These are phyloP conservation scores for Ceratina calcarata DNA, from an alignment of 1,140 invertebrate species.

Conservation along the genomic window DNA sequence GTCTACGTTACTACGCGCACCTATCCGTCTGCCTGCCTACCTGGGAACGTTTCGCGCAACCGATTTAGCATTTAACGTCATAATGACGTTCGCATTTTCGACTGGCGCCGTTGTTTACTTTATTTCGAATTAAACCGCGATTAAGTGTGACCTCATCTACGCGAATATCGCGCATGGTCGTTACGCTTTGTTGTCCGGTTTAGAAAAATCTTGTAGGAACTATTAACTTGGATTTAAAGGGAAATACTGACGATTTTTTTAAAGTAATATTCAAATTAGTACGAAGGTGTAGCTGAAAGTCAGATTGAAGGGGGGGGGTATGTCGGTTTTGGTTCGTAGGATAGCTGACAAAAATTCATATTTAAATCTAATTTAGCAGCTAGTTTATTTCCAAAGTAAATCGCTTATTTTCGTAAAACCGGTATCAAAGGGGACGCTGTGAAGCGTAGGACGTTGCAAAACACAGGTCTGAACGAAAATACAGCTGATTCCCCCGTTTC, in stretches of 20 bases:
- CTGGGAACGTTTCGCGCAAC: conserved; percentile 46
- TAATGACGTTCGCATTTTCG: conserved; percentile 74
- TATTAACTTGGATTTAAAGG: no score
- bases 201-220: conserved; percentile 1
- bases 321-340: no score
- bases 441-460: not conserved
- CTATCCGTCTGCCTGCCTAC: conserved; percentile 66
- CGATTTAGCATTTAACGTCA: conserved; percentile 77
- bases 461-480: not conserved
- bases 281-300: no score
- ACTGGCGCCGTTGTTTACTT: conserved; percentile 67
- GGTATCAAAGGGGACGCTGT: no score
- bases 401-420: not conserved
- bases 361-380: not conserved
- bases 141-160: conserved; percentile 40
- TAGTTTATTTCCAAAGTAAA: not conserved
- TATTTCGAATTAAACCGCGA: conserved; percentile 72
- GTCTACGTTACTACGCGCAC: no score
- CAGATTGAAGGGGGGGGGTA: no score
- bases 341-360: not conserved
- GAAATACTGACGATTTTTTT: no score
- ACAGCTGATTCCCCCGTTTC: no score
- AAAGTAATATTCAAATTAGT: no score
- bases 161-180: conserved; percentile 33
- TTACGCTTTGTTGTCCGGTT: not conserved